Evolutionary conservation across 2,113 vertebrate genomes (phyloP).

Genomic region (Chloropsis hardwickii): DNA sequence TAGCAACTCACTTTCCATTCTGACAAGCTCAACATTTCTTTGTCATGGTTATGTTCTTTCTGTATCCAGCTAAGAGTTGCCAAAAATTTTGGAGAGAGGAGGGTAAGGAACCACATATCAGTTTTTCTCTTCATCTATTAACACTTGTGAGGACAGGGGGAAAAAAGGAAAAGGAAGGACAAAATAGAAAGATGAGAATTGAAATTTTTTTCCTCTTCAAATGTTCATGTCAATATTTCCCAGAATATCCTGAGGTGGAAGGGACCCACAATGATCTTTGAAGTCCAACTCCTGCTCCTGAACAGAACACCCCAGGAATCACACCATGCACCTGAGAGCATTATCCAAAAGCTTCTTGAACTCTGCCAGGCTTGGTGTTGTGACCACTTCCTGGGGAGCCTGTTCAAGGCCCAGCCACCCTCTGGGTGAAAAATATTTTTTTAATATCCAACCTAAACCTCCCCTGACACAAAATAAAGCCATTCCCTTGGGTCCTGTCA

Average conservation of each 20-base stretch:
- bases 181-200: not conserved
- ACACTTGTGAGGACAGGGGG: rapidly evolving
- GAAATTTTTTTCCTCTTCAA: not conserved
- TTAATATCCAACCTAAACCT: not conserved
- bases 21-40: not conserved
- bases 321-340: not conserved
- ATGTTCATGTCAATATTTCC: not conserved
- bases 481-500: not conserved
- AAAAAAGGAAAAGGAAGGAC: not conserved
- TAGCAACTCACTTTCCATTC: not conserved
- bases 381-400: not conserved
- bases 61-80: not conserved
- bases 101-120: not conserved
- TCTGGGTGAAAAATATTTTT: rapidly evolving
- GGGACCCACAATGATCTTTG: not conserved
- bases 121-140: not conserved
- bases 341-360: not conserved
- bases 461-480: not conserved
- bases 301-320: not conserved
- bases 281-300: not conserved
- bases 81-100: not conserved
- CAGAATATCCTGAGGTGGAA: not conserved
- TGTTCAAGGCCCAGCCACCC: not conserved
- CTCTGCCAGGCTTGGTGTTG: not conserved
- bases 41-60: not conserved